A percentile compares a stretch with the other conserved stretches of the same genome.
These are phyloP conservation scores for Hoplostethus mediterraneus DNA, from an alignment of 2,797 vertebrate species.

Conservation along the genomic window DNA sequence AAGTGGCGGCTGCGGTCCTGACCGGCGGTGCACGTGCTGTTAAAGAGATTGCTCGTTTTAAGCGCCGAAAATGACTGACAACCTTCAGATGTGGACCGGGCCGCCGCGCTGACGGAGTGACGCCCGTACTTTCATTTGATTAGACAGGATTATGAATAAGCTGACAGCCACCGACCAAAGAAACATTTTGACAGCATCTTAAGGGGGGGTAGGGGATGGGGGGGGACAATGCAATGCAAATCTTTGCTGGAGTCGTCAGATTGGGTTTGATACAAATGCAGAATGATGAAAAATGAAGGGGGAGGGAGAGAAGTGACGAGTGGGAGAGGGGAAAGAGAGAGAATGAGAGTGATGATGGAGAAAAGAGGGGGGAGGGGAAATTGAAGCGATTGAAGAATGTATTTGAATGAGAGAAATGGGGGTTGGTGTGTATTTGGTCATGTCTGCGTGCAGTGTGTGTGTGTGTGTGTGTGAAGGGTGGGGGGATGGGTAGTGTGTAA, in stretches of 20 bases:
- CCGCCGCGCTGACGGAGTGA: conserved; percentile 5
- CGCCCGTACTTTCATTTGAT: conserved; percentile 37
- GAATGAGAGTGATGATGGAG: conserved; percentile 37
- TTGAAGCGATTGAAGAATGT: conserved; percentile 43
- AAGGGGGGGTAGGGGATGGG: no score
- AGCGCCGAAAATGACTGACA: conserved; percentile 1
- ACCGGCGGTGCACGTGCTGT: conserved; percentile 12
- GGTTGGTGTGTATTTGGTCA: conserved; percentile 34
- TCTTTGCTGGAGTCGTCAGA: conserved; percentile 54
- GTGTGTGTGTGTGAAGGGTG: conserved; percentile 7
- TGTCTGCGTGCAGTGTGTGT: conserved; percentile 27
- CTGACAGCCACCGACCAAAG: conserved; percentile 21
- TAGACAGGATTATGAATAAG: conserved; percentile 41
- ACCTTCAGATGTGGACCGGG: conserved; percentile 29
- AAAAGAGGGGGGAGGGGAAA: conserved; percentile 8
- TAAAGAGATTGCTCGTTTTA: conserved; percentile 33
- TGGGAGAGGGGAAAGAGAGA: conserved; percentile 22
- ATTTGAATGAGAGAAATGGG: conserved; percentile 42
- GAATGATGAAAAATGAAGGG: conserved; percentile 30
- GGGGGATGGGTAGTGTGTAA: conserved; percentile 22
- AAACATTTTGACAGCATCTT: conserved; percentile 36
- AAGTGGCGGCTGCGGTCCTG: conserved; percentile 5
- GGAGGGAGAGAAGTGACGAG: conserved; percentile 21
- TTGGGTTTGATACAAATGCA: conserved; percentile 48
- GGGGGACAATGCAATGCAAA: conserved; percentile 17